Percentiles rank a stretch among this genome's conserved stretches.
Conservation (phyloP, 1,140 invertebrate genomes). For the Saccostrea cuccullata region DNA sequence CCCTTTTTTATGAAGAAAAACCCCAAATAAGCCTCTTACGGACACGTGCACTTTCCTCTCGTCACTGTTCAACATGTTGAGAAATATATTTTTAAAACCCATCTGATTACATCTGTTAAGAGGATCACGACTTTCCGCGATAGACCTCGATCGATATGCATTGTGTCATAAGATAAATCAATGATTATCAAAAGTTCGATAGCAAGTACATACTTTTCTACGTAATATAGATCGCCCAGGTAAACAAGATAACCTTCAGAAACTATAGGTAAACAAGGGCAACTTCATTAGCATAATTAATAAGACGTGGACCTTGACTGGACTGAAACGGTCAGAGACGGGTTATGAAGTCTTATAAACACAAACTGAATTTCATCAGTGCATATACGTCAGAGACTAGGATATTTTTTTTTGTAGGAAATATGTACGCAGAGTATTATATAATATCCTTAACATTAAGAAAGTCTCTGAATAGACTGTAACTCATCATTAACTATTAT, state of each 20-base stretch:
- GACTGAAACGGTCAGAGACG: neutral
- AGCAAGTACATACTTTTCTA: neutral
- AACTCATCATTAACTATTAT: too few species aligned
- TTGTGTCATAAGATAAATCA: neutral
- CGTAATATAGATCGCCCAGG: neutral
- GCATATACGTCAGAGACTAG: neutral
- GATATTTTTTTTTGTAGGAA: neutral
- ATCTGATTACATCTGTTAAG: too few species aligned
- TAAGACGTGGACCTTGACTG: neutral
- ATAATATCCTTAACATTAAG: too few species aligned
- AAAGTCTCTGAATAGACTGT: too few species aligned
- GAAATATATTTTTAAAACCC: too few species aligned
- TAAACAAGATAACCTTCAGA: neutral
- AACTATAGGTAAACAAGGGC: constrained; percentile 14
- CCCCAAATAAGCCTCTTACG: too few species aligned
- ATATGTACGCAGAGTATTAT: too few species aligned
- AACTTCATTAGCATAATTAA: neutral
- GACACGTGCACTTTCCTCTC: too few species aligned
- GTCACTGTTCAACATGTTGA: too few species aligned
- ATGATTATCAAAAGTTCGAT: neutral
- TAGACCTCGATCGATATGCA: neutral
- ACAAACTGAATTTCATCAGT: neutral
- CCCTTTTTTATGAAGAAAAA: too few species aligned
- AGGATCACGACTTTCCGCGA: too few species aligned
- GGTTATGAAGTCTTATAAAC: neutral